phyloP scores from a whole-genome alignment of 2,888 invertebrate species.

The Chamaedrilus cognettii region DNA sequence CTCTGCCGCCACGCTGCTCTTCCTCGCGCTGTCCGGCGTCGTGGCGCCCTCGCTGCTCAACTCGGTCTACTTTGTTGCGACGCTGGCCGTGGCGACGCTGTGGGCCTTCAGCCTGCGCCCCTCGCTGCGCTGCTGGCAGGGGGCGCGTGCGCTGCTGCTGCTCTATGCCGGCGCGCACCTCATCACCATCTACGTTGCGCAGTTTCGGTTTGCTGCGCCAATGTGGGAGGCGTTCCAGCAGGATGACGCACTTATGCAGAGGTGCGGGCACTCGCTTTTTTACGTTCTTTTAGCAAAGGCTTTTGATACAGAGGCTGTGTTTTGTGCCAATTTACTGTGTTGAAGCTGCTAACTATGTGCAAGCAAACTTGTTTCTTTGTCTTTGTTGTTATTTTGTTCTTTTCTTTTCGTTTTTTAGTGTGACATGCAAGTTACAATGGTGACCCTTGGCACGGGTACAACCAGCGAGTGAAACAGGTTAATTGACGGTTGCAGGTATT shows the following conservation, averaged over 20 bases:
- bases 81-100: conserved; percentile 76
- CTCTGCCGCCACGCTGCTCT: conserved; percentile 38
- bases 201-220: conserved; percentile 78
- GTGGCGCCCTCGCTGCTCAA: conserved; percentile 81
- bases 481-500: no score
- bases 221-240: conserved; percentile 60
- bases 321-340: no score
- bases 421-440: no score
- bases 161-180: conserved; percentile 78
- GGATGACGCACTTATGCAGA: background rate
- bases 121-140: conserved; percentile 72
- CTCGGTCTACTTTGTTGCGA: conserved; percentile 83
- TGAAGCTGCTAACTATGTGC: no score
- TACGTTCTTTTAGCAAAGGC: no score
- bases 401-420: no score
- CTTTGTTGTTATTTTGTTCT: no score
- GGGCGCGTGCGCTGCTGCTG: conserved; percentile 62
- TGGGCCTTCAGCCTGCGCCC: conserved; percentile 67
- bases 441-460: no score
- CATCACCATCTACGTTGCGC: conserved; percentile 75
- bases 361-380: no score
- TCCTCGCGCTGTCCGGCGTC: conserved; percentile 64
- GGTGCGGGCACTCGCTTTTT: background rate
- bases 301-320: no score
- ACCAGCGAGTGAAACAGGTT: no score